These are phyloP conservation scores for Lasioglossum baleicum DNA, from an alignment of 1,140 invertebrate species.

Conservation along the genomic window DNA sequence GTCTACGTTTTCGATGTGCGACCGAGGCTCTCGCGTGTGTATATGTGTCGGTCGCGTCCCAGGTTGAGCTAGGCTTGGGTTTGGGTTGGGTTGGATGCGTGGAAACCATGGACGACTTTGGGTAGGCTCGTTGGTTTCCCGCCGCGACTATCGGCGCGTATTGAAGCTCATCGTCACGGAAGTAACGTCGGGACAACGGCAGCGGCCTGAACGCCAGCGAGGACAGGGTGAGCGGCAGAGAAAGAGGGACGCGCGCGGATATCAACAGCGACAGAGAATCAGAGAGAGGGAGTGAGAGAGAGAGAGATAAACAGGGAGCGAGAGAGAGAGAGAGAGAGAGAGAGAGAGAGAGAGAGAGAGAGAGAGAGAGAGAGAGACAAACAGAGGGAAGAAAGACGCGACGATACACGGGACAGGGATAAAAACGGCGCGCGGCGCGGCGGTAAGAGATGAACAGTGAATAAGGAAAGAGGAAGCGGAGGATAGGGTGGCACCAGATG, in stretches of 20 bases:
- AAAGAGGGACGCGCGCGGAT: conserved; percentile 19
- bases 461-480: conserved; percentile 38
- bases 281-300: conserved; percentile 14
- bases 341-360: conserved; percentile 26
- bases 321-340: conserved; percentile 14
- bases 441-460: conserved; percentile 33
- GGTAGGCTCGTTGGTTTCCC: conserved; percentile 78
- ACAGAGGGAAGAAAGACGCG: conserved; percentile 23
- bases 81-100: conserved; percentile 72
- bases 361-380: conserved; percentile 10
- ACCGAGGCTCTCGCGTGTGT: conserved; percentile 13
- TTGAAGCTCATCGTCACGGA: conserved; percentile 79
- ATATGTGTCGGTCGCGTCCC: conserved; percentile 56
- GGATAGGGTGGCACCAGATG: conserved; percentile 56
- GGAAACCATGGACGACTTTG: conserved; percentile 77
- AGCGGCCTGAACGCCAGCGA: conserved; percentile 68
- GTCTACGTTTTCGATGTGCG: conserved; percentile 8
- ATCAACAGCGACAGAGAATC: conserved; percentile 6
- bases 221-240: conserved; percentile 57
- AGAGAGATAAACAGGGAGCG: conserved; percentile 19
- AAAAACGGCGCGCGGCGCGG: conserved; percentile 8
- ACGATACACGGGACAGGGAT: conserved; percentile 29
- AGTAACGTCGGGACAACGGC: conserved; percentile 79
- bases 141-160: conserved; percentile 78
- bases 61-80: conserved; percentile 63